Conservation (phyloP, 2,797 vertebrate species). For the Trachops cirrhosus region DNA sequence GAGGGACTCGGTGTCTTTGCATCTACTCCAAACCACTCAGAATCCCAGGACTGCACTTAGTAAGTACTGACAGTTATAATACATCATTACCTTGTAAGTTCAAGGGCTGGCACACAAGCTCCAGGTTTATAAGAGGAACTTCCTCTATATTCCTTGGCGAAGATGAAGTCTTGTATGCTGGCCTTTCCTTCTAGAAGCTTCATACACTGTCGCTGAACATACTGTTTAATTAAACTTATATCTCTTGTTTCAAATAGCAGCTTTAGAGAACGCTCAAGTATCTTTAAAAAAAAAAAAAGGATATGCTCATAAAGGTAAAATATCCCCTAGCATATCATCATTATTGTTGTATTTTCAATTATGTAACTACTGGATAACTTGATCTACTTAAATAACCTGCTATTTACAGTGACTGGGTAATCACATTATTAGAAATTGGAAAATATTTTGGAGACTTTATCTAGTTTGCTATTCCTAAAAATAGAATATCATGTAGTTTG, state of each 20-base stretch:
- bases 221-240: constrained; percentile 97
- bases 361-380: not conserved
- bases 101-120: constrained; percentile 94
- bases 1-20: not conserved
- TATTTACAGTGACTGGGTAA: not conserved
- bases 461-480: constrained; percentile 42
- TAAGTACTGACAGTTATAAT: not conserved
- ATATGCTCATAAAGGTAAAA: not conserved
- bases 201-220: constrained; percentile 94
- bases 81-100: constrained; percentile 91
- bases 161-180: constrained; percentile 97
- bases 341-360: constrained; percentile 19
- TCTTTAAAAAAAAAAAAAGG: constrained; percentile 82
- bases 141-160: constrained; percentile 97
- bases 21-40: not conserved
- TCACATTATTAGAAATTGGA: constrained; percentile 14
- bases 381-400: constrained; percentile 11
- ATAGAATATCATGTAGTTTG: not conserved
- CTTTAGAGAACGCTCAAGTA: constrained; percentile 97
- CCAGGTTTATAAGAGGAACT: constrained; percentile 92
- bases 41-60: not conserved
- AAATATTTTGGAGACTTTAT: constrained; percentile 45
- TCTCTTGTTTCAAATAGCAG: constrained; percentile 98
- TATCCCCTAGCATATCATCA: not conserved
- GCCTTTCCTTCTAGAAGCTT: constrained; percentile 95